Evolutionary conservation across 2,888 invertebrate genomes (phyloP), one percentile per base, ranked within the genome.

Genomic region (Xylocampa areola): DNA sequence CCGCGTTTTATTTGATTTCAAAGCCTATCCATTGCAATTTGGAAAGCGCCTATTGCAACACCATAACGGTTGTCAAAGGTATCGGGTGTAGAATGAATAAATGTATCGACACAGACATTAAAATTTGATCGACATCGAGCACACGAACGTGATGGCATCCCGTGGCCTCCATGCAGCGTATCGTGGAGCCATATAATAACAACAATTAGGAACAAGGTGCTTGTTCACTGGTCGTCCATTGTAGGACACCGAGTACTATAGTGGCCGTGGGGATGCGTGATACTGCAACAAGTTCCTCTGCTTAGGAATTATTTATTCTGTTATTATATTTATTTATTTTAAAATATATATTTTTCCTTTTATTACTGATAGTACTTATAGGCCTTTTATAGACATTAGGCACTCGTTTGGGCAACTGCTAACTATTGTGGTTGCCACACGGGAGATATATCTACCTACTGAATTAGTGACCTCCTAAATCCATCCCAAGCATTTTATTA

Each of bases 61-160:
- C 72, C 62, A 75, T 79, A 74, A 69, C 68, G 50, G 68, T 64
- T 75, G 73, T 72, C 64, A 55, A 43, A 49, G 67, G 77, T 73
- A 79, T 69, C 66, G 77, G 68, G 76, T 57, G 60, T 65, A 73
- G 73, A 77, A 80, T 81, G 54, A 75, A 76, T 80, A 74, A 80
- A 71, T 76, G 69, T 79, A 81, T 77, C 65, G 75, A 73, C 75
- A 73, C 51, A 67, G 68, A 76, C 81, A 86, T 87, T 87, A 86
- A 86, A 87, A 87, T 86, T 85, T 83, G 79, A 79, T 80, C 80
- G 81, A 81, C 84, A 85, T 82, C 73, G 67, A 73, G 60, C 67
- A 64, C 73, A 68, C 75, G 74, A 64, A 69, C 86, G 87, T 84
- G 86, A 77, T 55, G 88, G 87, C 76, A 87, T 87, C 78, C 80